Percentiles rank a stretch among this genome's conserved stretches.
Evolutionary conservation across 1,140 invertebrate species (phyloP).

Genomic region (Oedothorax gibbosus): DNA sequence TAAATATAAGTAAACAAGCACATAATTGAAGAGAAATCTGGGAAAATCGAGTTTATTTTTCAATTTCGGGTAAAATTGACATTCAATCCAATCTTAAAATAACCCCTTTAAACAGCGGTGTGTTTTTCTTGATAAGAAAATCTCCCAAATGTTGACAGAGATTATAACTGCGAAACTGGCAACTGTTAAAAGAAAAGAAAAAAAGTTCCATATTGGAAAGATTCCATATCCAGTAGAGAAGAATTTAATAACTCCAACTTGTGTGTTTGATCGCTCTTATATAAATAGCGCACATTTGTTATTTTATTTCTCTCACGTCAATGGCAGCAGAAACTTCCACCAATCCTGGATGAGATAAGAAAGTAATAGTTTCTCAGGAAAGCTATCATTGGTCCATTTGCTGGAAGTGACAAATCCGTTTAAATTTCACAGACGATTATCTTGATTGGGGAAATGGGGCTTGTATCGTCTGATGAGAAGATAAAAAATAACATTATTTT

Average conservation of each 20-base stretch:
- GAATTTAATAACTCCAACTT: constrained; percentile 35
- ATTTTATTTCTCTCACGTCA: background rate
- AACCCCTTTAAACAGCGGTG: too few species aligned
- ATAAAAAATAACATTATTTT: background rate
- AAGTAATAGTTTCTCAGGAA: background rate
- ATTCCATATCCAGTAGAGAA: constrained; percentile 9
- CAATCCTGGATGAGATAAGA: background rate
- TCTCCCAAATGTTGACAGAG: background rate
- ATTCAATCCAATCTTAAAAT: too few species aligned
- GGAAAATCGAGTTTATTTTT: too few species aligned
- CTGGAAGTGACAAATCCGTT: constrained; percentile 37
- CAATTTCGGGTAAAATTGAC: too few species aligned
- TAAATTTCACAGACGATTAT: constrained; percentile 13
- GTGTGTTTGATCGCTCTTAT: background rate
- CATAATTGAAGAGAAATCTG: too few species aligned
- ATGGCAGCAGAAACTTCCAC: background rate
- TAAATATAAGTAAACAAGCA: too few species aligned
- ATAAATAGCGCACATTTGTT: background rate
- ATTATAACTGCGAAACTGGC: background rate
- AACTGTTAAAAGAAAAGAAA: background rate
- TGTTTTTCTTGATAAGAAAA: constrained; percentile 21
- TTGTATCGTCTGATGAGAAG: background rate
- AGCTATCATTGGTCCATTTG: background rate
- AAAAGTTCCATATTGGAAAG: background rate
- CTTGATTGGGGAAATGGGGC: background rate